Base-by-base conservation (phyloP, 2,113 vertebrate genomes). In the Psittacula cyanocephala region DNA sequence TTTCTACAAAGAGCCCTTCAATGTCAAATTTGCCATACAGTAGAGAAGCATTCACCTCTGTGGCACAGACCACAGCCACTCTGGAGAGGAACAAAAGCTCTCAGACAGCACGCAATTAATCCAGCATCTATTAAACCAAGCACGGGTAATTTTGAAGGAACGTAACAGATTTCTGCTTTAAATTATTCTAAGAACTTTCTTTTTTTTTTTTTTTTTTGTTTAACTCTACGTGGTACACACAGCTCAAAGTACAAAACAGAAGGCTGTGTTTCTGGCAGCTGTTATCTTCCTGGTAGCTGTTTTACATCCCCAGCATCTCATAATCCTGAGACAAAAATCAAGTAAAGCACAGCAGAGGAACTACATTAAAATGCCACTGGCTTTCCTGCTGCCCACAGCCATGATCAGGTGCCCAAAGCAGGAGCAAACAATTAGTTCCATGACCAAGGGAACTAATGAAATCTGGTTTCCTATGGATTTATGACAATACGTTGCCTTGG, bases 71-170 rank as follows among this genome's bases (percentile, higher is more conserved):
- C 88, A 96, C 92, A 93, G 93, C 93, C 89, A 93, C 93, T 96
- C 95, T 0, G 18, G 80, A 95, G 92, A 79, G 69, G 90, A 97
- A 97, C 95, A 97, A 97, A 97, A 96, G 95, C 92, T 88, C 93
- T 94, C 92, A 97, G 95, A 97, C 92, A 94, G 95, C 95, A 92
- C 65, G 52, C 93, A 97, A 96, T 96, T 96, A 97, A 96, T 94
- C 83, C 86, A 71, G 95, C 96, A 93, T 96, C 95, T 96, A 96
- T 97, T 96, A 97, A 97, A 94, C 72, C 86, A 93, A 94, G 95
- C 95, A 93, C 2, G 96, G 89, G 93, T 95, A 95, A 97, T 97
- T 96, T 95, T 89, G 81, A 97, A 95, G 94, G 62, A 96, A 96
- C 52, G 13, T 81, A 97, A 93, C 89, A 92, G 95, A 95, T 95